Evolutionary conservation across 2,888 invertebrate genomes (phyloP), one percentile per base, ranked within the genome.

Genomic region (Myathropa florea): DNA sequence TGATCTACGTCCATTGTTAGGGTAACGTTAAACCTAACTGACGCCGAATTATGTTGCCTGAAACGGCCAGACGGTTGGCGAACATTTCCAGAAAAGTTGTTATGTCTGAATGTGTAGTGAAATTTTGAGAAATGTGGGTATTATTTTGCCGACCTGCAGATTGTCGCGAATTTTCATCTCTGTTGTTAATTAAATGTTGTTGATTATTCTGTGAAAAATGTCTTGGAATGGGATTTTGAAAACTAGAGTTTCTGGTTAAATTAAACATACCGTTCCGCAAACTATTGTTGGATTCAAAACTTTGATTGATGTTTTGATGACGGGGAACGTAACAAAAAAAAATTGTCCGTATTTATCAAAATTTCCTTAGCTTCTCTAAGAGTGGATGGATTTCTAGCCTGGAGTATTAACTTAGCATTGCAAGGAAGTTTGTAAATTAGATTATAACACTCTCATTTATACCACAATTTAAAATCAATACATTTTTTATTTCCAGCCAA

Each of bases 361-460:
- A n/a, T n/a, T n/a, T n/a, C n/a, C n/a, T n/a, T n/a, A n/a, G n/a
- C n/a, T n/a, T n/a, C n/a, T n/a, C n/a, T n/a, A n/a, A n/a, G 59
- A 21, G 33, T 60, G 3, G 23, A 39, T 21, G 77, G 77, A 30
- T 77, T 77, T n/a, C n/a, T n/a, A n/a, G n/a, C n/a, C n/a, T n/a
- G n/a, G n/a, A n/a, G n/a, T n/a, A n/a, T 33, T n/a, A 76, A 23
- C 30, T 77, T 68, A 0, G 77, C 28, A 28, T 68, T 26, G 28
- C 39, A 46, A 21, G 68, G 77, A 28, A 68, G 36, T 77, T 77
- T 68, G 12, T 68, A 67, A 26, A 77, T 61, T 28, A 60, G 6
- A 26, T n/a, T n/a, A n/a, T n/a, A n/a, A n/a, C n/a, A n/a, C n/a
- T n/a, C n/a, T n/a, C n/a, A n/a, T n/a, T n/a, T n/a, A n/a, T n/a